Evolutionary conservation across 2,113 vertebrate genomes (phyloP), one percentile per base, ranked within the genome.

Genomic region (Aldabrachelys gigantea): DNA sequence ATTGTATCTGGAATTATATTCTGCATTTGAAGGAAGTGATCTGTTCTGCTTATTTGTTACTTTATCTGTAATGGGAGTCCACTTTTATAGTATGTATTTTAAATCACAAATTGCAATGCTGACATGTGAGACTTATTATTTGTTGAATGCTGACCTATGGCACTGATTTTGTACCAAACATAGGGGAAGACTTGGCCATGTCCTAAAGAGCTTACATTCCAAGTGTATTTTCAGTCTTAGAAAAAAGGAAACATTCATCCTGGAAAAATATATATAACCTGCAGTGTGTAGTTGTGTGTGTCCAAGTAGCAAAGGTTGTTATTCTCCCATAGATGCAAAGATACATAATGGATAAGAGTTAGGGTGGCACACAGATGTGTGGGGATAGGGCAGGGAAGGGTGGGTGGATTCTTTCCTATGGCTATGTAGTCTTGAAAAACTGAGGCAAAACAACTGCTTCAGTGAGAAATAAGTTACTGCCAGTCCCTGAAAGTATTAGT

Each of bases 141-240:
- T 92, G 52, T 59, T 17, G 62, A 76, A 44, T 72, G 83, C 62
- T 91, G 91, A 57, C 89, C 14, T 89, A 21, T 14, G 9, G 62
- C 49, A 47, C 53, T 21, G 16, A 17, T n/a, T 19, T 72, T 72
- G 17, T n/a, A 11, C 16, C 65, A 72, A 72, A 1, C 76, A 80
- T 14, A 31, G 27, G 27, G 56, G 24, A 86, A 81, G 57, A 41
- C 2, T 1, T 62, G 62, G 14, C 47, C 2, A 0, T 59, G 59
- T 75, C 93, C 52, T 84, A 84, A 78, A 95, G 69, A 81, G 91
- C 56, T 59, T 59, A 59, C 72, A 44, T 84, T 89, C 31, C 86
- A 85, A 92, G 96, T 92, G 92, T 93, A 96, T 92, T 92, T 86
- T 38, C 10, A 85, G 65, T 91, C 85, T 89, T 84, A 85, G 84